A percentile compares a stretch with the other conserved stretches of the same genome.
phyloP scores from a whole-genome alignment of 2,888 invertebrate genomes.

The Drosophila dives region DNA sequence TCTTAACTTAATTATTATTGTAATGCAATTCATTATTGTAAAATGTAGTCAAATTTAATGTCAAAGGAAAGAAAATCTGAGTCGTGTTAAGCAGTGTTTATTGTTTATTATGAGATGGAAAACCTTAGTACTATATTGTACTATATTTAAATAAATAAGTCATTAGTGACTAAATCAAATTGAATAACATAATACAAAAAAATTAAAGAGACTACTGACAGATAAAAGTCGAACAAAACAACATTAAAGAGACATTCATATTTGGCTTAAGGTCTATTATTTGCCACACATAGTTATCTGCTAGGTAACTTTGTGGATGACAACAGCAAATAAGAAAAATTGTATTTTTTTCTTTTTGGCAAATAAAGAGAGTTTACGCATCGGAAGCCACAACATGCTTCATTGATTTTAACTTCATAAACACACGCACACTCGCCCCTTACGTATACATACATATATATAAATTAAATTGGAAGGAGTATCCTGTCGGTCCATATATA shows the following conservation, averaged over 20 bases:
- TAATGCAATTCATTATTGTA: background rate
- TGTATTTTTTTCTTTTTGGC: conserved; percentile 37
- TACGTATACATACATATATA: conserved; percentile 1
- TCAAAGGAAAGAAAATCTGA: background rate
- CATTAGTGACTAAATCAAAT: background rate
- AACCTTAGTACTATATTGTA: background rate
- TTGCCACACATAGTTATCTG: background rate
- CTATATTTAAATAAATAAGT: background rate
- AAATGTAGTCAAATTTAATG: background rate
- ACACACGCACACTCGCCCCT: conserved; percentile 5
- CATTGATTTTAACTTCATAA: conserved; percentile 69
- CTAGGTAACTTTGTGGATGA: background rate
- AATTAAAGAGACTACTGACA: background rate
- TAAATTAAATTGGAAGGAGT: conserved; percentile 13
- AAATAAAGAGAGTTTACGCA: conserved; percentile 60
- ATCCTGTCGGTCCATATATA: conserved; percentile 26
- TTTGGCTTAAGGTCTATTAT: background rate
- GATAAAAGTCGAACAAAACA: background rate
- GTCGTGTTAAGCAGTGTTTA: background rate
- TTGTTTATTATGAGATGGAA: background rate
- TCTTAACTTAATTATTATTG: background rate
- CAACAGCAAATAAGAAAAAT: conserved; percentile 26
- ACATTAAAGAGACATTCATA: background rate
- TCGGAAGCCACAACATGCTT: conserved; percentile 70
- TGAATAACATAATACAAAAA: background rate